Evolutionary conservation across 1,140 invertebrate genomes (phyloP).

Genomic region (Lepeophtheirus salmonis): DNA sequence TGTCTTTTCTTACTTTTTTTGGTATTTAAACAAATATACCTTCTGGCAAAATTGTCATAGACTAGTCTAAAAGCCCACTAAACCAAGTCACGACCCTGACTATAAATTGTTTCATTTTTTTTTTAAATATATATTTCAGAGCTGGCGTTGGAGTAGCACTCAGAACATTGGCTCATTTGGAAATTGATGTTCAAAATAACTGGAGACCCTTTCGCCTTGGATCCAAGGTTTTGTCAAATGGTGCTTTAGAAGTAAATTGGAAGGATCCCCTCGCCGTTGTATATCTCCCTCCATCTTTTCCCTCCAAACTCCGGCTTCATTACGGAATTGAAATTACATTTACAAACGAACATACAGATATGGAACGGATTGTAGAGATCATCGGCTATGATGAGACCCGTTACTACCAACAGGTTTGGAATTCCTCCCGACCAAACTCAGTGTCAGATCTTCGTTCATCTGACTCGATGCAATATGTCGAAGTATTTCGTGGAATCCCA

Average conservation of each 20-base stretch:
- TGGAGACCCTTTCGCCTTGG: constrained; percentile 5
- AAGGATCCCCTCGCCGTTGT: constrained; percentile 13
- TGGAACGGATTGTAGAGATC: constrained; percentile 5
- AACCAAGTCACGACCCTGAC: no score
- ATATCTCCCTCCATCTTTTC: constrained; percentile 1
- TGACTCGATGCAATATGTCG: background rate
- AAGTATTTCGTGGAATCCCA: background rate
- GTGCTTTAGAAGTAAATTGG: constrained; percentile 1
- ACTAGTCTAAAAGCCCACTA: no score
- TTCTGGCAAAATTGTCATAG: no score
- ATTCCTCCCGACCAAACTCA: background rate
- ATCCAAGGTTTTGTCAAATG: background rate
- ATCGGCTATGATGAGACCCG: constrained; percentile 7
- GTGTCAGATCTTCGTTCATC: background rate
- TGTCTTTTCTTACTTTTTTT: no score
- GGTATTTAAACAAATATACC: no score
- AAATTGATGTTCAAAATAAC: constrained; percentile 15
- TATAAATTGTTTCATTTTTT: no score
- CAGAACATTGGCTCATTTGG: background rate
- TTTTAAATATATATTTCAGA: constrained; percentile 1
- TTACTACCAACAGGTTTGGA: constrained; percentile 8
- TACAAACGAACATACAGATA: constrained; percentile 7
- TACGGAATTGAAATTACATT: constrained; percentile 9
- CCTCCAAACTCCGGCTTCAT: background rate
- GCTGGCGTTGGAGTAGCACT: constrained; percentile 9